phyloP scores from a whole-genome alignment of 2,888 invertebrate genomes.

The Eupithecia pulchellata region DNA sequence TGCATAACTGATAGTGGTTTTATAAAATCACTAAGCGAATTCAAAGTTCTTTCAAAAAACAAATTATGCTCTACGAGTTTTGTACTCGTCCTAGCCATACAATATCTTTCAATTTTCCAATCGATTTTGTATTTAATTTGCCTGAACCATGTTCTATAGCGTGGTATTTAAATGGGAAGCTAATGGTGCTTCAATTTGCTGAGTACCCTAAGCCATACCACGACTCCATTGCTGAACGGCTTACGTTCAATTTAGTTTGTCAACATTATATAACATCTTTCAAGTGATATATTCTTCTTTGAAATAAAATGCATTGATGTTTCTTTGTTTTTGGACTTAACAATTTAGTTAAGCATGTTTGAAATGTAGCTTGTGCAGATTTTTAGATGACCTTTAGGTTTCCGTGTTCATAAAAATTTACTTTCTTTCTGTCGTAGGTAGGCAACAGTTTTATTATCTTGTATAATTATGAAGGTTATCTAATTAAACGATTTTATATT shows the following conservation, averaged over 20 bases:
- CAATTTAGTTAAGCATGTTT: not conserved
- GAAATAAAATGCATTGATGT: not conserved
- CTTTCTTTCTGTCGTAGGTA: not conserved
- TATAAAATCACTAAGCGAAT: conserved; percentile 6
- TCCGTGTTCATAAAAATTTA: not conserved
- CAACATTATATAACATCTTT: not conserved
- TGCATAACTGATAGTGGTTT: not conserved
- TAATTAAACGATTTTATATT: not conserved
- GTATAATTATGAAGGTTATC: not conserved
- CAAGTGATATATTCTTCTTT: not conserved
- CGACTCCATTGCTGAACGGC: not conserved
- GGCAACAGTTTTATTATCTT: not conserved
- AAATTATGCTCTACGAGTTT: not conserved
- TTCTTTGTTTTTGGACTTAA: not conserved
- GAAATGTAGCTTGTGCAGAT: not conserved
- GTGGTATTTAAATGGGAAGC: not conserved
- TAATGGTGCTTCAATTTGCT: not conserved
- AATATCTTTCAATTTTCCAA: conserved; percentile 6
- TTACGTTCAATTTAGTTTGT: not conserved
- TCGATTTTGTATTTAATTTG: not conserved
- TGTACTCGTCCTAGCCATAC: not conserved
- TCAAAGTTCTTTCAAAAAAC: not conserved
- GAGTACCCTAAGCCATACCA: not conserved
- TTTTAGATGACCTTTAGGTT: too few relatives aligned
- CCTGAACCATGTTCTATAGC: not conserved